Conservation (phyloP, 2,888 invertebrate genomes). For the Diloba caeruleocephala region DNA sequence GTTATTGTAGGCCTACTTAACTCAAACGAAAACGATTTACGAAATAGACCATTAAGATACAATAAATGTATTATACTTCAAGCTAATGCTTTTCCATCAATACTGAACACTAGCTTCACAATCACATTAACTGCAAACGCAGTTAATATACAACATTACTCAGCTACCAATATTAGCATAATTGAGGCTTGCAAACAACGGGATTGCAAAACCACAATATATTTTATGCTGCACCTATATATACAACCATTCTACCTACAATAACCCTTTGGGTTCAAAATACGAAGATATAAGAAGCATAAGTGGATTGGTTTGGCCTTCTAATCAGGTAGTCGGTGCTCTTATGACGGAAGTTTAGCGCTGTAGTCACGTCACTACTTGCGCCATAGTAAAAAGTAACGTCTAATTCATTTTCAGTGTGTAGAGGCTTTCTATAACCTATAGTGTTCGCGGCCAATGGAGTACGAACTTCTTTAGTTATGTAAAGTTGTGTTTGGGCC, state of each 20-base stretch:
- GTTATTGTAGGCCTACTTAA: too few species aligned
- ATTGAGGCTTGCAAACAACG: constrained; percentile 21
- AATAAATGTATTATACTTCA: constrained; percentile 1
- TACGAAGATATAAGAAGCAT: constrained; percentile 42
- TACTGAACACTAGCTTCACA: constrained; percentile 1
- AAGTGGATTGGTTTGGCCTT: constrained; percentile 46
- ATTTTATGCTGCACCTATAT: constrained; percentile 56
- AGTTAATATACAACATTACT: constrained; percentile 4
- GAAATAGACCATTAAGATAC: constrained; percentile 23
- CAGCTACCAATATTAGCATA: constrained; percentile 20
- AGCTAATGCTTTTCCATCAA: constrained; percentile 7
- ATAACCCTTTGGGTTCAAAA: constrained; percentile 39
- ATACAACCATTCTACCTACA: constrained; percentile 49
- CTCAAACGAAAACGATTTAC: not conserved
- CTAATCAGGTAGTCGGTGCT: constrained; percentile 41
- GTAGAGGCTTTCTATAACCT: not conserved
- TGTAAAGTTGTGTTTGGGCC: too few species aligned
- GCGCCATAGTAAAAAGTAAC: constrained; percentile 30
- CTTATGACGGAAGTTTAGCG: constrained; percentile 10
- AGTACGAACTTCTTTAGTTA: too few species aligned
- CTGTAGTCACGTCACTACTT: constrained; percentile 7
- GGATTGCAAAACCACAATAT: constrained; percentile 47
- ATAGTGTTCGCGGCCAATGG: too few species aligned
- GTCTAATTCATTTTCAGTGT: constrained; percentile 19
- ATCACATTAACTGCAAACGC: constrained; percentile 16